phyloP scores from a whole-genome alignment of 2,113 vertebrate species.

The Rhizomys pruinosus region DNA sequence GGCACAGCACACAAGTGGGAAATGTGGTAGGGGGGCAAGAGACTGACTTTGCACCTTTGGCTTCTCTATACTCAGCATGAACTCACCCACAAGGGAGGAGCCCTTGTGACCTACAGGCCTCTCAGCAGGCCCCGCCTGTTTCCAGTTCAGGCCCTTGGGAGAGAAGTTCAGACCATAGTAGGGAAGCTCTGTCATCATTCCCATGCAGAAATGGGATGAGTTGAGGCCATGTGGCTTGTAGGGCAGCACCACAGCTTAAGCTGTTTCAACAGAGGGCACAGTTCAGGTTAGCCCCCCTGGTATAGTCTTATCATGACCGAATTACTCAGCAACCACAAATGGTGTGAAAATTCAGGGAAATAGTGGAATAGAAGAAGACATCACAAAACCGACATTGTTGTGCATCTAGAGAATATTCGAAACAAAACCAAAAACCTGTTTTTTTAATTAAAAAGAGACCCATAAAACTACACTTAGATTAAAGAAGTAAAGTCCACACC shows the following conservation, averaged over 20 bases:
- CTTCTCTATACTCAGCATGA: neutral
- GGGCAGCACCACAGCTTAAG: neutral
- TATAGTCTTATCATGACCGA: constrained; percentile 11
- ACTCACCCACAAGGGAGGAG: neutral
- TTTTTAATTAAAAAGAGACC: constrained; percentile 38
- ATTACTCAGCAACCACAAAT: neutral
- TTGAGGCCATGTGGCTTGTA: too few species aligned
- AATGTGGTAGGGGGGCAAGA: neutral
- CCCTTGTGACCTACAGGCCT: neutral
- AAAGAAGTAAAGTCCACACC: constrained; percentile 8
- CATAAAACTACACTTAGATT: neutral
- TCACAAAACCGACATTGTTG: constrained; percentile 1
- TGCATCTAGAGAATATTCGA: constrained; percentile 10
- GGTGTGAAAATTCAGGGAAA: neutral
- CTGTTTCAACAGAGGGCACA: neutral
- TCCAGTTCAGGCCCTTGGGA: neutral
- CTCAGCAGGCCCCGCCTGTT: neutral
- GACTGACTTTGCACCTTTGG: rapidly evolving
- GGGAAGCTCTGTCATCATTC: neutral
- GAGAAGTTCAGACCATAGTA: neutral
- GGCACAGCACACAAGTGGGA: neutral
- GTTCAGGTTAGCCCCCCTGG: neutral
- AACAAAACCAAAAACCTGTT: constrained; percentile 50
- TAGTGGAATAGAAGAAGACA: constrained; percentile 43
- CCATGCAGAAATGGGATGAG: neutral